Conservation (phyloP, 2,113 vertebrate species). For the Trematocara variabile region DNA sequence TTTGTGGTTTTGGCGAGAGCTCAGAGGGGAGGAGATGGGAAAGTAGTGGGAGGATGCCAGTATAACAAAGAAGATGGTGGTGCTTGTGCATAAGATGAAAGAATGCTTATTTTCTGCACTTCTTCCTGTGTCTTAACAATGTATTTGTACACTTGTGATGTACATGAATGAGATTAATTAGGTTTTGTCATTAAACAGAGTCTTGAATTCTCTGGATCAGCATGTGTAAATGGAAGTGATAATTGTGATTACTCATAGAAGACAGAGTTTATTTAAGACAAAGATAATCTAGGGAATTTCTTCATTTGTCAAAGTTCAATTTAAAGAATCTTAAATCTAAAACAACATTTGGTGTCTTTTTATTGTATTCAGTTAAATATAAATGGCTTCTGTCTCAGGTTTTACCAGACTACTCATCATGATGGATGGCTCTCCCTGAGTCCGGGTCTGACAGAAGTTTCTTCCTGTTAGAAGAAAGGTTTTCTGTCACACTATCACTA, state of each 20-base stretch:
- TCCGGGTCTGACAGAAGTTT: background rate
- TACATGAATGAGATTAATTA: background rate
- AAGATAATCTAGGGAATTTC: background rate
- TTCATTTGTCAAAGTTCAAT: background rate
- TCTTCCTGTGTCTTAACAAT: background rate
- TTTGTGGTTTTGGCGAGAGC: conserved; percentile 2
- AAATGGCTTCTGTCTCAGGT: background rate
- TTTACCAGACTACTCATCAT: background rate
- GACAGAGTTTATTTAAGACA: background rate
- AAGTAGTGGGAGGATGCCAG: background rate
- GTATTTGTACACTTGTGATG: background rate
- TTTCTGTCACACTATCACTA: background rate
- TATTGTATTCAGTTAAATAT: background rate
- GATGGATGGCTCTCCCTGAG: background rate
- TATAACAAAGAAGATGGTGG: conserved; percentile 16
- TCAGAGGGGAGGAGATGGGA: background rate
- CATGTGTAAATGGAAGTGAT: background rate
- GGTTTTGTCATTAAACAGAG: background rate
- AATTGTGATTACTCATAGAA: background rate
- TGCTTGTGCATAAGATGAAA: background rate
- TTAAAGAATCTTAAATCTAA: background rate
- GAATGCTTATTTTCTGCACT: background rate
- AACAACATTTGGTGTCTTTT: background rate
- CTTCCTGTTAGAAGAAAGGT: background rate
- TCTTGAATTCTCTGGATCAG: background rate